Evolutionary conservation across 2,113 vertebrate genomes (phyloP).

Genomic region (Ammodytes dubius): DNA sequence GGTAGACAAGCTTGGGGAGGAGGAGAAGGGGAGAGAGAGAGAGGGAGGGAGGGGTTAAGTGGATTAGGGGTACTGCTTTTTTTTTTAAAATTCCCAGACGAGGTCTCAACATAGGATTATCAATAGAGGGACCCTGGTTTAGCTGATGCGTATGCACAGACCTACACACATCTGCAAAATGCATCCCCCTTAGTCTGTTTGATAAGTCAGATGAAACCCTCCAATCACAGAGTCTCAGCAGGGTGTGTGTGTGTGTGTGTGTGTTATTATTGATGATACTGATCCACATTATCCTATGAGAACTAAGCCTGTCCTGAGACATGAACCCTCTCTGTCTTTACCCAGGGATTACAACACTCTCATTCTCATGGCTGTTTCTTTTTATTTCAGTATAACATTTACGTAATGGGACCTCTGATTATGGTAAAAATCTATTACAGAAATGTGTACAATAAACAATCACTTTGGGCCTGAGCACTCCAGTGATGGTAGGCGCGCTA

Average conservation of each 20-base stretch:
- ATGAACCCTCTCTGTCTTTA: slow-evolving; percentile 41
- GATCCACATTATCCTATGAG: slow-evolving; percentile 46
- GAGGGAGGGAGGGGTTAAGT: slow-evolving; percentile 52
- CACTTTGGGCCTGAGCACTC: background rate
- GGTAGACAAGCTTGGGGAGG: background rate
- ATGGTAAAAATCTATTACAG: background rate
- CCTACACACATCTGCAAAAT: slow-evolving; percentile 25
- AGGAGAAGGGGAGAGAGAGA: slow-evolving; percentile 9
- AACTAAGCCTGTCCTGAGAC: slow-evolving; percentile 50
- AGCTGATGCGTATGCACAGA: slow-evolving; percentile 34
- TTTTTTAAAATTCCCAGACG: slow-evolving; percentile 67
- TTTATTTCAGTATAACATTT: background rate
- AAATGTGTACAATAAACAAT: background rate
- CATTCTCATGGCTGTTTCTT: background rate
- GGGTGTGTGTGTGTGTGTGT: background rate
- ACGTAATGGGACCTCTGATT: background rate
- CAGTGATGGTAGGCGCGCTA: background rate
- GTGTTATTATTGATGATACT: slow-evolving; percentile 40
- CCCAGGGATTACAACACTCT: slow-evolving; percentile 38
- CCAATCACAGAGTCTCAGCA: background rate
- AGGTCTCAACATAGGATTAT: slow-evolving; percentile 67
- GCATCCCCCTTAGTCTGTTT: background rate
- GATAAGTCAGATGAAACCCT: slow-evolving; percentile 28
- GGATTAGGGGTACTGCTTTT: slow-evolving; percentile 68
- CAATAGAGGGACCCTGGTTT: slow-evolving; percentile 37